Evolutionary conservation across 2,888 invertebrate species (phyloP).

Genomic region (Seira sanloemensis): DNA sequence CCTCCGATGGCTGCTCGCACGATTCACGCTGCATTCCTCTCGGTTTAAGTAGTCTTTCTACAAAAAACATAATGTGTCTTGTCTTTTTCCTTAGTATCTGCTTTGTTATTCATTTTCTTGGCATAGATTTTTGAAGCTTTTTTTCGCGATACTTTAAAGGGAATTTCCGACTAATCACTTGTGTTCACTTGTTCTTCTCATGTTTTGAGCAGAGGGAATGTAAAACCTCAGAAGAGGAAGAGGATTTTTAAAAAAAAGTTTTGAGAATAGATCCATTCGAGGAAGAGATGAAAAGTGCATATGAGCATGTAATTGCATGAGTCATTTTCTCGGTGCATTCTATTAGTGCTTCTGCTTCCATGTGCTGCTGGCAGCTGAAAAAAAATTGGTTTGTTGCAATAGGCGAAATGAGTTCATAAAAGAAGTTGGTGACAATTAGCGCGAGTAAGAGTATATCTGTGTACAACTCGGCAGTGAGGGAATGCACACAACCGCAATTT

Average conservation of each 20-base stretch:
- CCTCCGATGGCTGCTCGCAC: background rate
- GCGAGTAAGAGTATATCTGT: no score
- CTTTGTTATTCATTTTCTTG: background rate
- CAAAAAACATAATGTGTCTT: conserved; percentile 7
- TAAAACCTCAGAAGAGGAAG: background rate
- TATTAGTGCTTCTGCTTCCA: no score
- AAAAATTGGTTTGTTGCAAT: background rate
- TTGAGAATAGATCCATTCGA: background rate
- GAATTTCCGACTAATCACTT: conserved; percentile 17
- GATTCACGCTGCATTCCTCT: conserved; percentile 3
- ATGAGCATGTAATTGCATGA: conserved; percentile 9
- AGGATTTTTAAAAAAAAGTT: no score
- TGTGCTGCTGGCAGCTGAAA: no score
- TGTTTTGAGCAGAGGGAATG: background rate
- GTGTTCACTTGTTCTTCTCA: background rate
- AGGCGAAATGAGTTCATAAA: conserved; percentile 4
- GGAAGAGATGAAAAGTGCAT: background rate
- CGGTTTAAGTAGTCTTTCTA: background rate
- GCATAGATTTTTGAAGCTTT: no score
- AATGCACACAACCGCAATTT: background rate
- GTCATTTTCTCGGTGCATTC: background rate
- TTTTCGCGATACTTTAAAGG: no score
- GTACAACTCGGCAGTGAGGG: no score
- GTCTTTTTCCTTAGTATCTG: background rate
- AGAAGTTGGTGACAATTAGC: no score